Conservation (phyloP, 1,140 invertebrate species). For the Proales similis region DNA sequence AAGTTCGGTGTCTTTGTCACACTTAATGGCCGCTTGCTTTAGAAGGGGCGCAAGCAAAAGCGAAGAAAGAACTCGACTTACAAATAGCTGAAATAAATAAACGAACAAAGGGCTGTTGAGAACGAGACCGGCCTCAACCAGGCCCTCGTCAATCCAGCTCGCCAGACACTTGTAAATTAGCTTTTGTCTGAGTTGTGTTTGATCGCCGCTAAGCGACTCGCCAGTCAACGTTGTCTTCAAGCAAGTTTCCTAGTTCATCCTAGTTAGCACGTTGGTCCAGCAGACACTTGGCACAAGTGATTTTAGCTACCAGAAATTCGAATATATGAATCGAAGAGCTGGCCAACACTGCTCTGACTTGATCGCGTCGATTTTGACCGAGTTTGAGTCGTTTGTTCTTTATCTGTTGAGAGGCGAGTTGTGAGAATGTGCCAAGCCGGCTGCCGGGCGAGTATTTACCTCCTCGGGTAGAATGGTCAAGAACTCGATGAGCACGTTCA, state of each 20-base stretch:
- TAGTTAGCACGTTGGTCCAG: neutral
- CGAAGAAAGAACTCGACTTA: too few relatives aligned
- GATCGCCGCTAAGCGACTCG: too few relatives aligned
- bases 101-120: conserved; percentile 19
- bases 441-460: conserved; percentile 67
- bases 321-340: conserved; percentile 53
- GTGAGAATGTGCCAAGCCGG: neutral
- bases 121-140: conserved; percentile 16
- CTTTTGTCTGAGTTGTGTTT: conserved; percentile 23
- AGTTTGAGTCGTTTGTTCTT: conserved; percentile 66
- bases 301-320: conserved; percentile 64
- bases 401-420: conserved; percentile 46
- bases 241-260: too few relatives aligned
- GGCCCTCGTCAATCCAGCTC: conserved; percentile 21
- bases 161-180: conserved; percentile 24
- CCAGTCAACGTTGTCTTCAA: too few relatives aligned
- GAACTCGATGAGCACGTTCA: conserved; percentile 70
- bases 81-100: conserved; percentile 32
- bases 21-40: too few relatives aligned
- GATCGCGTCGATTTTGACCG: conserved; percentile 76
- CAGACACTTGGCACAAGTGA: conserved; percentile 1
- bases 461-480: conserved; percentile 92
- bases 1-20: conserved; percentile 16
- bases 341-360: conserved; percentile 69
- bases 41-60: too few relatives aligned